Conservation (phyloP, 2,797 vertebrate species). For the Lacerta agilis region DNA sequence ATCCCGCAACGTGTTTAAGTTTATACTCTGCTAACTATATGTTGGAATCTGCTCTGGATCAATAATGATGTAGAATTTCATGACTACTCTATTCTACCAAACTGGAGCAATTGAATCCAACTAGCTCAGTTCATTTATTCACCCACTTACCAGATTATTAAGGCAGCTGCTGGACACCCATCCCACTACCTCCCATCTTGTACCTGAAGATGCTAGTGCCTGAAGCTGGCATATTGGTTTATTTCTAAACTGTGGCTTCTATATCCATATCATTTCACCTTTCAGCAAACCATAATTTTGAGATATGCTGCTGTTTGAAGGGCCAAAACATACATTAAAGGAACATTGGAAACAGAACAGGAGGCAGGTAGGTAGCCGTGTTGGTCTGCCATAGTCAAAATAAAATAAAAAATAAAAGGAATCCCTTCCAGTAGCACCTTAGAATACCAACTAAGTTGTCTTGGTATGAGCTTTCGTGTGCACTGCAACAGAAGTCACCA, state of each 20-base stretch:
- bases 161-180: too few species aligned
- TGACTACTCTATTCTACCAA: neutral
- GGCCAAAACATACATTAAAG: constrained; percentile 31
- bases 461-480: too few species aligned
- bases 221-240: neutral
- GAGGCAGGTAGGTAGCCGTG: too few species aligned
- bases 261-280: neutral
- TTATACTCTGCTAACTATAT: too few species aligned
- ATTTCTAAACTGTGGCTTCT: neutral
- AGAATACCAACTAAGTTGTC: too few species aligned
- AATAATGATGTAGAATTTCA: too few species aligned
- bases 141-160: neutral
- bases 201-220: neutral
- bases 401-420: too few species aligned
- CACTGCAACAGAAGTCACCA: too few species aligned
- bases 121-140: neutral
- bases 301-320: neutral
- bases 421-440: too few species aligned
- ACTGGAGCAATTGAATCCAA: neutral
- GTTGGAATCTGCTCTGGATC: too few species aligned
- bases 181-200: neutral
- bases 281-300: neutral
- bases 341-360: constrained; percentile 7
- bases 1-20: too few species aligned
- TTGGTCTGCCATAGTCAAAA: too few species aligned